These are phyloP conservation scores for Lepidiolamprologus cunningtoni DNA, from an alignment of 2,113 vertebrate species.

Conservation along the genomic window DNA sequence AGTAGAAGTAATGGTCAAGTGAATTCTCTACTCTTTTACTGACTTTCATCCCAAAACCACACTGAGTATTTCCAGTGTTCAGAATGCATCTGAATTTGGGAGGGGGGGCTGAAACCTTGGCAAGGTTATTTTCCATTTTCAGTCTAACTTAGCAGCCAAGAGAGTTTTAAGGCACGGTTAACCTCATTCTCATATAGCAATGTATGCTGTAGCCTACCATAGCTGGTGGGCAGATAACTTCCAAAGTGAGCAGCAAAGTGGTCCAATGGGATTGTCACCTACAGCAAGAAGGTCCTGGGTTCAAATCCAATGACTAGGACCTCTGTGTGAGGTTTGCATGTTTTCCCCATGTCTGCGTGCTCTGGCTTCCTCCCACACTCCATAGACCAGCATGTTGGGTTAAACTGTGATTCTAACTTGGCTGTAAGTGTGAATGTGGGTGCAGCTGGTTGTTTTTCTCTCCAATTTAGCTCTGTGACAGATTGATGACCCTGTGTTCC, in stretches of 20 bases:
- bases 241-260: background rate
- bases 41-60: background rate
- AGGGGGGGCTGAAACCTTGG: background rate
- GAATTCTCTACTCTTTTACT: background rate
- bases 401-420: background rate
- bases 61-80: background rate
- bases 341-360: background rate
- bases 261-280: background rate
- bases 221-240: background rate
- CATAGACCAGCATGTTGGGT: background rate
- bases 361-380: background rate
- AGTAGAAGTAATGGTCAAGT: background rate
- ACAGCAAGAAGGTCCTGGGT: background rate
- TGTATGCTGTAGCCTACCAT: background rate
- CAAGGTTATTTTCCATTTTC: background rate
- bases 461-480: background rate
- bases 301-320: background rate
- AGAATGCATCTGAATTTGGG: background rate
- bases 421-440: background rate
- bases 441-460: background rate
- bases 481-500: background rate
- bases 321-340: background rate
- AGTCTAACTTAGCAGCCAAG: background rate
- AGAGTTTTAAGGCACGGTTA: background rate
- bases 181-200: background rate